A percentile compares a stretch with the other conserved stretches of the same genome.
phyloP scores from a whole-genome alignment of 2,113 vertebrate species.

The Microcebus tavaratra region DNA sequence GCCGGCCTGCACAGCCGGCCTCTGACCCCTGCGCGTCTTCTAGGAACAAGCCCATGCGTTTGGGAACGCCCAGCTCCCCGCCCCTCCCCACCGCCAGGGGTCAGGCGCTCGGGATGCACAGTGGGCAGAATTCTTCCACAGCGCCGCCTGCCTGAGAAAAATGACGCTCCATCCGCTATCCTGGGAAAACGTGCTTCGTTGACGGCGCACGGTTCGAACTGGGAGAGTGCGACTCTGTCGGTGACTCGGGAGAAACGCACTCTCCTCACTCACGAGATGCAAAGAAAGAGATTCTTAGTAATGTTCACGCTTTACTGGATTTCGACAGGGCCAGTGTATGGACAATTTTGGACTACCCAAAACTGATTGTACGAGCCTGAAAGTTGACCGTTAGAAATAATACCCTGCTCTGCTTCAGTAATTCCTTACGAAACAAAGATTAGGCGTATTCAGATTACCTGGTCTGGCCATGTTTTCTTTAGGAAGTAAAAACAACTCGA shows the following conservation, averaged over 20 bases:
- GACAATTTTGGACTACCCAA: not conserved
- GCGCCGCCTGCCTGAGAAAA: not conserved
- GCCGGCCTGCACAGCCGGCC: no score
- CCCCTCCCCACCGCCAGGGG: accelerated
- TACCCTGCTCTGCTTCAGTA: no score
- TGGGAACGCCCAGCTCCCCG: not conserved
- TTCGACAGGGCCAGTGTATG: not conserved
- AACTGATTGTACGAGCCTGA: not conserved
- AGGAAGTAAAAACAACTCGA: not conserved
- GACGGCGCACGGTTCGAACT: accelerated
- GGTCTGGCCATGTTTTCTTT: not conserved
- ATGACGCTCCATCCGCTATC: no score
- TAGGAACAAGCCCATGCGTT: accelerated
- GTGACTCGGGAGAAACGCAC: accelerated
- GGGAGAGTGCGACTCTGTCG: not conserved
- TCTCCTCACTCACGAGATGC: not conserved
- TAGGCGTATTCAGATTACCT: not conserved
- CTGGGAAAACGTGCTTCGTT: not conserved
- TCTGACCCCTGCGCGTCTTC: accelerated
- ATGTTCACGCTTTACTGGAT: accelerated
- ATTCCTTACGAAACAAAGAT: not conserved
- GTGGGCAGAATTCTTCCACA: not conserved
- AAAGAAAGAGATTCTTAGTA: no score
- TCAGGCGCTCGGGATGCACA: accelerated
- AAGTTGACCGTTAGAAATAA: accelerated